Conservation (phyloP, 2,113 vertebrate species). For the Pimephales promelas region DNA sequence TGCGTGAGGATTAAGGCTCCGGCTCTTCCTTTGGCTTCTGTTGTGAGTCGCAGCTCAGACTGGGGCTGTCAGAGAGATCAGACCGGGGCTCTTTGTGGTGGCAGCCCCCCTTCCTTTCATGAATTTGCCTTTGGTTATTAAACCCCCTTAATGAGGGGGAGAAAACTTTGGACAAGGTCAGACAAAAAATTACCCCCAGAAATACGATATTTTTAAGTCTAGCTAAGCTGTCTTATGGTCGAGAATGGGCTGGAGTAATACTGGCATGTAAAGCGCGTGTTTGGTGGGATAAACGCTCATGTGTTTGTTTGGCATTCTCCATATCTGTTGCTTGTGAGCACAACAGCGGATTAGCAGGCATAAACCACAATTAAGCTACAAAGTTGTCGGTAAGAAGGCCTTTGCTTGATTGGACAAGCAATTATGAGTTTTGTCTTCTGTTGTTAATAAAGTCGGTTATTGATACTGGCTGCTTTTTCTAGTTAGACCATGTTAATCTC, state of each 20-base stretch:
- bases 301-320: conserved; percentile 59
- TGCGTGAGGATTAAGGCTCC: conserved; percentile 78
- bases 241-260: conserved; percentile 60
- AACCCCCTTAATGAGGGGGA: conserved; percentile 72
- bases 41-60: conserved; percentile 74
- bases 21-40: conserved; percentile 63
- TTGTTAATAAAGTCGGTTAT: conserved; percentile 16
- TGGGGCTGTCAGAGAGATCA: conserved; percentile 75
- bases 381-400: conserved; percentile 48
- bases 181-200: conserved; percentile 67
- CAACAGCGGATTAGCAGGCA: conserved; percentile 66
- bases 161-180: conserved; percentile 78
- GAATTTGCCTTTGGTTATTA: conserved; percentile 75
- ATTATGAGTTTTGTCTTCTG: conserved; percentile 11
- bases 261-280: conserved; percentile 62
- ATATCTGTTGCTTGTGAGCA: conserved; percentile 46
- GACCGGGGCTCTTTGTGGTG: conserved; percentile 74
- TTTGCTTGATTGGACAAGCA: conserved; percentile 58
- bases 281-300: conserved; percentile 64
- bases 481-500: not conserved
- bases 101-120: conserved; percentile 73
- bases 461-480: not conserved
- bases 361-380: conserved; percentile 69
- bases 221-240: conserved; percentile 70
- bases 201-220: conserved; percentile 72